These are phyloP conservation scores for Xestia ashworthii DNA, from an alignment of 2,888 invertebrate species.

Conservation along the genomic window DNA sequence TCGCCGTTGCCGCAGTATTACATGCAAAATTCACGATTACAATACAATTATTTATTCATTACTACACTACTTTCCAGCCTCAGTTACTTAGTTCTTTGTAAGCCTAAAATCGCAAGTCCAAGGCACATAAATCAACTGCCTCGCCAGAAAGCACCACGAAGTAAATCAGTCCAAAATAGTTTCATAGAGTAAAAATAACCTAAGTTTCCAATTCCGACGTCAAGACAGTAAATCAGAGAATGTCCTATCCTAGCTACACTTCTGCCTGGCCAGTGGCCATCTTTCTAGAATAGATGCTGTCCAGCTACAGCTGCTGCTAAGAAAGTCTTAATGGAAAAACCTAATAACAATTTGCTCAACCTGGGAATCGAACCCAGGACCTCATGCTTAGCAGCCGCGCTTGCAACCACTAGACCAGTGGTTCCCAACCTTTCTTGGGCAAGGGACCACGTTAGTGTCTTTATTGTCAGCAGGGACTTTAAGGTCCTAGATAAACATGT, in stretches of 20 bases:
- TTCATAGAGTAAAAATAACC: neutral
- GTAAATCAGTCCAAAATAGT: neutral
- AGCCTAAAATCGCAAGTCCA: neutral
- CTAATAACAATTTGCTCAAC: neutral
- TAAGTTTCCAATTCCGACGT: neutral
- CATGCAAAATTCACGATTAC: neutral
- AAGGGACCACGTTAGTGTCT: no score
- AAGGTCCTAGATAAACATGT: no score
- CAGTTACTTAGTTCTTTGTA: neutral
- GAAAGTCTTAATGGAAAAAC: neutral
- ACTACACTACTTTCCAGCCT: no score
- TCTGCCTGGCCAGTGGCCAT: no score
- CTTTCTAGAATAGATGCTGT: neutral
- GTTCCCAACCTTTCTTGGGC: no score
- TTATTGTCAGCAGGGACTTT: no score
- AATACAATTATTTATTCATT: no score
- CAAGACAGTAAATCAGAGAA: neutral
- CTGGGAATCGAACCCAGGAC: neutral
- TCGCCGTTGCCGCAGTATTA: no score
- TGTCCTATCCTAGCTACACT: neutral
- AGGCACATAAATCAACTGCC: neutral
- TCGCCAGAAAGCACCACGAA: neutral
- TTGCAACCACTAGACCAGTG: neutral
- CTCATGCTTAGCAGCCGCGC: neutral
- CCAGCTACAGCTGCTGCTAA: neutral